Evolutionary conservation across 1,140 invertebrate genomes (phyloP).

Genomic region (Anagrus nilaparvatae): DNA sequence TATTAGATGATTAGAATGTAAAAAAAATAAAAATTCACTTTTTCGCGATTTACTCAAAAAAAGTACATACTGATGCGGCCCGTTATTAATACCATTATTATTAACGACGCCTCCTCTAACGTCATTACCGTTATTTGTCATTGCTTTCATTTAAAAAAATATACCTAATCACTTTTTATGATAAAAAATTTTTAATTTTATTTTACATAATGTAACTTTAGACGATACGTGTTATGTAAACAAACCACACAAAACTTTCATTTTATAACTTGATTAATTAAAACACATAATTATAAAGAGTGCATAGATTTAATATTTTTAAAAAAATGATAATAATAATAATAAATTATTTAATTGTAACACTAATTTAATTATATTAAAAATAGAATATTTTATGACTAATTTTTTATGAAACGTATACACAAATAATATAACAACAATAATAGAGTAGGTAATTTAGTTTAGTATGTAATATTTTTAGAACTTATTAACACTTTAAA

Average conservation of each 20-base stretch:
- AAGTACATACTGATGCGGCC: conserved; percentile 16
- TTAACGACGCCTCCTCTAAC: not conserved
- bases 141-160: not conserved
- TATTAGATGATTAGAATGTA: conserved; percentile 18
- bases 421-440: no score
- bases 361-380: no score
- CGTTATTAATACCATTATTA: not conserved
- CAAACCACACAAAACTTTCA: not conserved
- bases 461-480: no score
- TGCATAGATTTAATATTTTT: no score
- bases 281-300: no score
- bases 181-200: not conserved
- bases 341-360: no score
- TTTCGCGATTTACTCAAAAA: conserved; percentile 19
- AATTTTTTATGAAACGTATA: no score
- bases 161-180: not conserved
- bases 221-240: not conserved
- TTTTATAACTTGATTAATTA: no score
- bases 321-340: no score
- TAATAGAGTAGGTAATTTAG: no score
- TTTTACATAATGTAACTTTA: not conserved
- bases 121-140: not conserved
- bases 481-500: no score
- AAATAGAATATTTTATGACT: no score
- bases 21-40: conserved; percentile 20